Evolutionary conservation across 1,140 invertebrate genomes (phyloP).

Genomic region (Venustaconcha ellipsiformis): DNA sequence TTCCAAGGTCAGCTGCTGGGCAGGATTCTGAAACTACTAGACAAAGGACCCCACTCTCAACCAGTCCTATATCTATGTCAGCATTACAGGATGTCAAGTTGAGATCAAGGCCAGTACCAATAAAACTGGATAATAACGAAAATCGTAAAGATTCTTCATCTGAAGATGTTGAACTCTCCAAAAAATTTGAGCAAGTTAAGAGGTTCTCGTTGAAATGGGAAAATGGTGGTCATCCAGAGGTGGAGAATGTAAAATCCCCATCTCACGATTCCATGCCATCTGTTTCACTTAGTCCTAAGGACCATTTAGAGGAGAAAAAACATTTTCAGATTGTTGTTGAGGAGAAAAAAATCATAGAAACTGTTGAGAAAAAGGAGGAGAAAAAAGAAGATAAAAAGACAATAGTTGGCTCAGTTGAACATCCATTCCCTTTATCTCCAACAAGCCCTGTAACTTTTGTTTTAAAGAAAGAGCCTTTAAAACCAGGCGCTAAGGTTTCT

Average conservation of each 20-base stretch:
- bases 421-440: not conserved
- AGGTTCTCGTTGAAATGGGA: constrained; percentile 33
- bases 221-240: constrained; percentile 4
- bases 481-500: constrained; percentile 8
- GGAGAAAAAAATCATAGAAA: constrained; percentile 13
- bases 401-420: not conserved
- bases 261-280: too few relatives aligned
- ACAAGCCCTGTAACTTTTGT: constrained; percentile 34
- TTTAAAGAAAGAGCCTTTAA: constrained; percentile 44
- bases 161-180: constrained; percentile 35
- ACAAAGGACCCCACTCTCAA: constrained; percentile 24
- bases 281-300: too few relatives aligned
- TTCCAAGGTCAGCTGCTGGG: not conserved
- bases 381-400: constrained; percentile 8
- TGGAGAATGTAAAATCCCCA: too few relatives aligned
- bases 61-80: constrained; percentile 29
- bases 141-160: constrained; percentile 1
- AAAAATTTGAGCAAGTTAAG: constrained; percentile 44
- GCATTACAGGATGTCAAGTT: constrained; percentile 29
- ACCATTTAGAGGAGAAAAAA: too few relatives aligned
- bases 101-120: constrained; percentile 14
- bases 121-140: constrained; percentile 30
- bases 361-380: constrained; percentile 5
- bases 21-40: constrained; percentile 14
- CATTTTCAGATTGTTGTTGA: not conserved